Base-by-base conservation (phyloP, 2,113 vertebrate genomes). In the Nothoprocta perdicaria region DNA sequence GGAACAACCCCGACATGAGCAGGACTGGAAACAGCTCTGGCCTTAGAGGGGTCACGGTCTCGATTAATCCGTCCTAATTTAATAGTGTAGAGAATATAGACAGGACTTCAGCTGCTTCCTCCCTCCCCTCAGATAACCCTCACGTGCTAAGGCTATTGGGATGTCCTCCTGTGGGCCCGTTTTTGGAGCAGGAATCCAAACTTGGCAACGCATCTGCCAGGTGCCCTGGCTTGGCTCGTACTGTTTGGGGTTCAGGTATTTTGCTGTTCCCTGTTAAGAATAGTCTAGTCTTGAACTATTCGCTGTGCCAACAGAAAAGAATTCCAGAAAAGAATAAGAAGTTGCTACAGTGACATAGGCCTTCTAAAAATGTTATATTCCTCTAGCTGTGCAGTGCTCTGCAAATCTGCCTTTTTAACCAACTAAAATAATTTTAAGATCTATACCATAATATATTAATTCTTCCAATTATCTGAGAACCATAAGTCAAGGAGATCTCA, bases 361-460 rank as follows among this genome's bases (percentile, higher is more conserved):
- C 22, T 48, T 48, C 48, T 48, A 48, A 48, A 48, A 22, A 73
- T 80, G 94, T 93, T 78, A 35, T 83, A 71, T 92, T 92, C 65
- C 26, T 88, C 52, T 90, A 52, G 2, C 6, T 60, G 38, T 77
- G 60, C 63, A 58, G 43, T 66, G 57, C 66, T 90, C 65, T 73
- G 46, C 27, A 69, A 77, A 76, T 4, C 5, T 3, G 88, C 85
- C 88, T 92, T 92, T 73, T 81, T 66, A 86, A 92, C 62, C 78
- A 76, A 41, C 63, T 72, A 67, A 84, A 67, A 73, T 88, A 73
- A 79, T 92, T 92, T 93, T 26, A 76, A 92, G 95, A 92, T 94
- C 78, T 93, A 95, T 90, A 82, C 80, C 75, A 55, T 84, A 88
- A 94, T 88, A 89, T 71, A 73, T 35, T 63, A 92, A 92, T 95